Conservation (phyloP, 1,140 invertebrate species). For the Neodiprion fabricii region DNA sequence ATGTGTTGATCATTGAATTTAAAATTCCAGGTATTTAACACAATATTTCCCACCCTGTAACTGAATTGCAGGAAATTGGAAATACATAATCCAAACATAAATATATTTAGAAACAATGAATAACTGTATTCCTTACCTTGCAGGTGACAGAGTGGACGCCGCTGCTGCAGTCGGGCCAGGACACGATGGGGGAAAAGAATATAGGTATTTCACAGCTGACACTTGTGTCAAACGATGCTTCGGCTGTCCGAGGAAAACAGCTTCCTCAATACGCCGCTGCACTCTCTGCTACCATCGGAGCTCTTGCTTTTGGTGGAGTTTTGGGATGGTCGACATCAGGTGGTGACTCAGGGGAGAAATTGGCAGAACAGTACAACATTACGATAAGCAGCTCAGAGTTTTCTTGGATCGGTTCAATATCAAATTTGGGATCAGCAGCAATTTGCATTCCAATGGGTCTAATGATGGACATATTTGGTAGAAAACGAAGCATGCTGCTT, state of each 20-base stretch:
- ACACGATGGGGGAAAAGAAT: conserved; percentile 48
- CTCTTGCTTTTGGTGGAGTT: conserved; percentile 70
- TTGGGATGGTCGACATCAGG: conserved; percentile 82
- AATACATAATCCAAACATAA: too few relatives aligned
- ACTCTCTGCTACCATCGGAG: conserved; percentile 65
- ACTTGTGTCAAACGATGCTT: conserved; percentile 55
- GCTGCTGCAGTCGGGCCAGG: conserved; percentile 23
- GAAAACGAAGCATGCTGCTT: conserved; percentile 77
- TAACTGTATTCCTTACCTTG: background rate
- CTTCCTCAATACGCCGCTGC: conserved; percentile 74
- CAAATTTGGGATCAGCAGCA: conserved; percentile 75
- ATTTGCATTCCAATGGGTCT: conserved; percentile 77
- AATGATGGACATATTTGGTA: conserved; percentile 76
- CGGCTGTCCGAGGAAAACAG: conserved; percentile 54
- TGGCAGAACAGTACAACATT: conserved; percentile 65
- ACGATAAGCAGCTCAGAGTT: conserved; percentile 60
- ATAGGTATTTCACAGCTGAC: conserved; percentile 66
- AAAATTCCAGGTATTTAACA: too few relatives aligned
- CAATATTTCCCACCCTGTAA: too few relatives aligned
- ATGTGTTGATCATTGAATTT: too few relatives aligned
- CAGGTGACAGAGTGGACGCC: conserved; percentile 43
- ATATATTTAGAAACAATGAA: too few relatives aligned
- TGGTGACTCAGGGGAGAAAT: conserved; percentile 55
- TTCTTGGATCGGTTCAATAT: conserved; percentile 76
- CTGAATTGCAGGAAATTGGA: too few relatives aligned